Percentiles rank a stretch among this genome's conserved stretches.
Evolutionary conservation across 2,888 invertebrate genomes (phyloP).

Genomic region (Drosophila infuscata): DNA sequence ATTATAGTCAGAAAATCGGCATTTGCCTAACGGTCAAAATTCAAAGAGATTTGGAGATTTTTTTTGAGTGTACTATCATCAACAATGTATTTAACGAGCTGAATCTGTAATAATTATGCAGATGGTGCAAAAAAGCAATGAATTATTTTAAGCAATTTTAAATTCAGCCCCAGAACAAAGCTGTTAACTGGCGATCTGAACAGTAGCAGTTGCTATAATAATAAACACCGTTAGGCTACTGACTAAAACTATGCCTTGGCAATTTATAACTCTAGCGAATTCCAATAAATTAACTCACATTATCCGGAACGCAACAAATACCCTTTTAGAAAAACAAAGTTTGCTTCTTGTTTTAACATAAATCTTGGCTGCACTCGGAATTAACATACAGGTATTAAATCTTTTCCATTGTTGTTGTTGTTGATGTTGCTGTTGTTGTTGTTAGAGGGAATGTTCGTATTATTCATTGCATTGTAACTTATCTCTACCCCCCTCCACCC

Average conservation of each 20-base stretch:
- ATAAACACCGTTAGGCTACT: not conserved
- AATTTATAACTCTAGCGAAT: not conserved
- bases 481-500: not conserved
- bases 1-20: no score
- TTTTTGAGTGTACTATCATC: no score
- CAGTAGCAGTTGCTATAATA: not conserved
- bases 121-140: not conserved
- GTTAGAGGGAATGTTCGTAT: slow-evolving; percentile 23
- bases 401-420: not conserved
- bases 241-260: not conserved
- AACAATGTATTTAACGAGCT: not conserved
- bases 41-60: no score
- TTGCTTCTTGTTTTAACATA: slow-evolving; percentile 29
- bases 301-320: slow-evolving; percentile 23
- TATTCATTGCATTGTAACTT: slow-evolving; percentile 67
- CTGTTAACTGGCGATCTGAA: not conserved
- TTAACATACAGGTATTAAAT: slow-evolving; percentile 20
- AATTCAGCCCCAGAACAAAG: not conserved
- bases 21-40: no score
- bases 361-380: slow-evolving; percentile 20
- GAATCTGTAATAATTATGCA: not conserved
- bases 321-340: slow-evolving; percentile 28
- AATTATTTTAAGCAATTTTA: not conserved
- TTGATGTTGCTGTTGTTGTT: slow-evolving; percentile 3
- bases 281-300: slow-evolving; percentile 20